phyloP scores from a whole-genome alignment of 1,140 invertebrate species.

The Latrodectus geometricus region DNA sequence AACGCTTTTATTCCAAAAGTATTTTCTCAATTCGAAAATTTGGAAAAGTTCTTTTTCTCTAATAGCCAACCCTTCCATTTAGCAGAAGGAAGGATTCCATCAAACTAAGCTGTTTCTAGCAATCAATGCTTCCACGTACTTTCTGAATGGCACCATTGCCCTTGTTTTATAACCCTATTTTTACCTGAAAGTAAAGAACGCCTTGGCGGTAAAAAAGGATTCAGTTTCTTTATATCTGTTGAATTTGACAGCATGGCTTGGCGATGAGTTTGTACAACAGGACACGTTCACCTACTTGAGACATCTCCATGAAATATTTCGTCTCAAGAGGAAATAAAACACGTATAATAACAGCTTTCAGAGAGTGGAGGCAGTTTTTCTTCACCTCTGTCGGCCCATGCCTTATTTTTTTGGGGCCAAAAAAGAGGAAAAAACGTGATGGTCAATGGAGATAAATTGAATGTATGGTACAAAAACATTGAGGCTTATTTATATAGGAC shows the following conservation, averaged over 20 bases:
- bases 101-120: constrained; percentile 49
- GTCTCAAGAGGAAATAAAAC: constrained; percentile 28
- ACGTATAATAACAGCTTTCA: not conserved
- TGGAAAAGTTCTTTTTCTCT: constrained; percentile 7
- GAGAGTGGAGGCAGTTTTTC: constrained; percentile 2
- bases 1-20: not conserved
- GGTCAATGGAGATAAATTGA: not conserved
- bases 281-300: constrained; percentile 56
- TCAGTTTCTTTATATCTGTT: constrained; percentile 53
- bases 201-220: constrained; percentile 37
- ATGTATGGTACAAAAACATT: not conserved
- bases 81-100: constrained; percentile 43
- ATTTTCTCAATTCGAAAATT: constrained; percentile 3
- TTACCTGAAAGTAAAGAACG: constrained; percentile 9
- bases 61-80: constrained; percentile 37
- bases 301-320: constrained; percentile 48
- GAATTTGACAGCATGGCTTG: constrained; percentile 49
- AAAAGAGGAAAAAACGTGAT: not conserved
- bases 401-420: not conserved
- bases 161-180: constrained; percentile 56
- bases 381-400: constrained; percentile 16
- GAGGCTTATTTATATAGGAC: not conserved
- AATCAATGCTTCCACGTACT: constrained; percentile 53
- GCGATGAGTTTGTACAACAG: constrained; percentile 29
- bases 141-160: constrained; percentile 48